These are phyloP conservation scores for Corythornis leucogaster DNA, from an alignment of 2,797 vertebrate genomes.

Conservation along the genomic window DNA sequence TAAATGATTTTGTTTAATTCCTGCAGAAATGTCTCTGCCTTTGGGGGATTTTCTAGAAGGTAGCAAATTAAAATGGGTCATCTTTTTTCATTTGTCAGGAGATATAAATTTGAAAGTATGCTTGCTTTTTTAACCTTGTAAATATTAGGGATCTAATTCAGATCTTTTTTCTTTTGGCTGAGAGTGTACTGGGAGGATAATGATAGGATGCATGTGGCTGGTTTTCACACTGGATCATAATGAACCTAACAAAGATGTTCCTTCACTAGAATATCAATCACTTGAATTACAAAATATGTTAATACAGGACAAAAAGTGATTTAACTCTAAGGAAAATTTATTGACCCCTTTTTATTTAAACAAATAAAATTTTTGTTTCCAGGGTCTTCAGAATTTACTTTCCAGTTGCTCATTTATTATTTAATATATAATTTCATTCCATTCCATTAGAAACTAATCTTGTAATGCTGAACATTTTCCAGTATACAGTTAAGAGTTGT, in stretches of 20 bases:
- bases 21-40: neutral
- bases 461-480: neutral
- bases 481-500: neutral
- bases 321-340: neutral
- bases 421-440: neutral
- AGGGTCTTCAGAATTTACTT: neutral
- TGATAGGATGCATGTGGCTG: neutral
- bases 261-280: neutral
- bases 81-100: neutral
- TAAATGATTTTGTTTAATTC: neutral
- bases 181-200: neutral
- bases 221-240: neutral
- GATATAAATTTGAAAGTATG: neutral
- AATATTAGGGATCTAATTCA: neutral
- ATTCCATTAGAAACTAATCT: neutral
- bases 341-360: neutral
- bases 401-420: neutral
- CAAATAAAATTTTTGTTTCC: neutral
- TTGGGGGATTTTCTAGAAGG: neutral
- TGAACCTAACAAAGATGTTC: neutral
- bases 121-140: neutral
- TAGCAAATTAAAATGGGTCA: neutral
- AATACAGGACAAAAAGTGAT: neutral
- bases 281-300: neutral
- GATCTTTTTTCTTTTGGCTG: neutral